Evolutionary conservation across 2,113 vertebrate species (phyloP).

Genomic region (Cyprichromis sp.): DNA sequence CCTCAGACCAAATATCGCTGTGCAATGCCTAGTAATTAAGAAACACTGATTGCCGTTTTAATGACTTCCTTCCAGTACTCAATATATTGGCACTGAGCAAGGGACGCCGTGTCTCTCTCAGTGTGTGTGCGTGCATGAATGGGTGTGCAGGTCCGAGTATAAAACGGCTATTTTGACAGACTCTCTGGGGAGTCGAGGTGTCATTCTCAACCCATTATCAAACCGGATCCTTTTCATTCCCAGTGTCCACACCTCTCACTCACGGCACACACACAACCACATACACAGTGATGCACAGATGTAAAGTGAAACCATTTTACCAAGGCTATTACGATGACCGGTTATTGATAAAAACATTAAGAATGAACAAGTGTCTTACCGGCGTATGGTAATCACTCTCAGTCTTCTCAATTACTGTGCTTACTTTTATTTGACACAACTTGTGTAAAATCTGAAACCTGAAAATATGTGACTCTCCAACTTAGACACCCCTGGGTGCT

Average conservation of each 20-base stretch:
- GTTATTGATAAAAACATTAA: background rate
- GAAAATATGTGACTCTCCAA: background rate
- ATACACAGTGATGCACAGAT: background rate
- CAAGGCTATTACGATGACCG: background rate
- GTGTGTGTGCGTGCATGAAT: background rate
- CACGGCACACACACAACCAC: background rate
- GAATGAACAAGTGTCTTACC: background rate
- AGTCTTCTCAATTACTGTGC: background rate
- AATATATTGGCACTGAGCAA: conserved; percentile 3
- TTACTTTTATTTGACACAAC: background rate
- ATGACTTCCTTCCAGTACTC: conserved; percentile 50
- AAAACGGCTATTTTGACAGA: conserved; percentile 7
- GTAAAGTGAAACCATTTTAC: background rate
- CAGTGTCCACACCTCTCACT: background rate
- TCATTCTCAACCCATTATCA: conserved; percentile 57
- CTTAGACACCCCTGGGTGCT: conserved; percentile 4
- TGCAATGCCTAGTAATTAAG: conserved; percentile 56
- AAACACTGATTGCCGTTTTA: conserved; percentile 58
- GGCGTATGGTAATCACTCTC: background rate
- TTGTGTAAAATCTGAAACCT: background rate
- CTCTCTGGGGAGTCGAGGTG: conserved; percentile 37
- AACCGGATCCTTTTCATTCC: conserved; percentile 40
- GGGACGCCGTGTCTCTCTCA: background rate
- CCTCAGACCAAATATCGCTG: conserved; percentile 21
- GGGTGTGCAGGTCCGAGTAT: background rate